These are phyloP conservation scores for Araneus ventricosus DNA, from an alignment of 1,140 invertebrate species.

Conservation along the genomic window DNA sequence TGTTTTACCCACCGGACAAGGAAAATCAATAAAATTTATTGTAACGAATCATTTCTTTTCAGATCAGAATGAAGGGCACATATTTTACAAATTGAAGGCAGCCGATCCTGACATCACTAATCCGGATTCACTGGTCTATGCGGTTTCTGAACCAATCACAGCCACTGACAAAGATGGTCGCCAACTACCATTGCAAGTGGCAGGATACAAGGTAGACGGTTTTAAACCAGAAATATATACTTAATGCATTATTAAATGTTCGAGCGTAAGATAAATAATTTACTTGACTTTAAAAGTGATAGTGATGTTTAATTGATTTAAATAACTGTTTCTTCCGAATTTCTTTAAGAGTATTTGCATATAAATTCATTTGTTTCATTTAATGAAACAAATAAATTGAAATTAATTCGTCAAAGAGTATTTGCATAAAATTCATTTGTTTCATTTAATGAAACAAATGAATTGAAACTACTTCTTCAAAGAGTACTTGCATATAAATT, in stretches of 20 bases:
- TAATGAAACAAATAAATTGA: not conserved
- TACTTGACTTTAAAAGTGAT: too few relatives aligned
- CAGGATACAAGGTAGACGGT: slow-evolving; percentile 21
- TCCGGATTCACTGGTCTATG: slow-evolving; percentile 86
- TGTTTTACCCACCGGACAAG: too few relatives aligned
- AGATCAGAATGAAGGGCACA: slow-evolving; percentile 87
- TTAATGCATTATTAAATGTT: too few relatives aligned
- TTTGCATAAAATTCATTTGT: not conserved
- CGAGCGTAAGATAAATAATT: too few relatives aligned
- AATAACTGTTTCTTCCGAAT: too few relatives aligned
- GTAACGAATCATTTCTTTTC: slow-evolving; percentile 55
- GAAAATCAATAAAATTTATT: too few relatives aligned
- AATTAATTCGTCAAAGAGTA: not conserved
- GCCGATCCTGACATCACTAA: slow-evolving; percentile 89
- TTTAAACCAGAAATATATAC: too few relatives aligned
- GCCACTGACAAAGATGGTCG: slow-evolving; percentile 91
- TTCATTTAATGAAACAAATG: too few relatives aligned
- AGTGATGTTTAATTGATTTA: too few relatives aligned
- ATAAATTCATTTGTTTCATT: too few relatives aligned
- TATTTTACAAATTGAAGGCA: slow-evolving; percentile 87
- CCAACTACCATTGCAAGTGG: slow-evolving; percentile 76
- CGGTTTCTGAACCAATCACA: slow-evolving; percentile 86
- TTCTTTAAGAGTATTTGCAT: not conserved
- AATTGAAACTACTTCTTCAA: not conserved
- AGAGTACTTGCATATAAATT: not conserved